Conservation (phyloP, 2,113 vertebrate genomes). For the Phalacrocorax aristotelis region DNA sequence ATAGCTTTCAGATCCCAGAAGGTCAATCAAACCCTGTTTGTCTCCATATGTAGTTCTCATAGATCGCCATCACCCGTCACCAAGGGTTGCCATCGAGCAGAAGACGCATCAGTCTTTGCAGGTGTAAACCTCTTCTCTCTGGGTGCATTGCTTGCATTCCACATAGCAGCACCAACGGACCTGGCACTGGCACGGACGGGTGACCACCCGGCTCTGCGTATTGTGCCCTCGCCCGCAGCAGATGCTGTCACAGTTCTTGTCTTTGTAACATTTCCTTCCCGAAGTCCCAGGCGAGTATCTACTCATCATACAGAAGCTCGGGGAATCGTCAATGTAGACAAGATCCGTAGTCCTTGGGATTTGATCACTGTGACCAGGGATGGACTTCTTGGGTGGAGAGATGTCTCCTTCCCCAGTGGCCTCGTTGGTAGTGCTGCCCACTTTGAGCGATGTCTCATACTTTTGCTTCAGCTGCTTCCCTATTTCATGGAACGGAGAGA, state of each 20-base stretch:
- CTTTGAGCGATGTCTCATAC: constrained; percentile 90
- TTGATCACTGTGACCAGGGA: constrained; percentile 78
- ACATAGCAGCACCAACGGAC: constrained; percentile 99
- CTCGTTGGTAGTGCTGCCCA: constrained; percentile 94
- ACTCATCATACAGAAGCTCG: constrained; percentile 93
- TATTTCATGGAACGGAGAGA: constrained; percentile 95
- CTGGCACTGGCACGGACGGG: constrained; percentile 95
- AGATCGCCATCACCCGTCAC: neutral
- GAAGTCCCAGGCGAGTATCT: constrained; percentile 90
- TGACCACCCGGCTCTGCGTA: constrained; percentile 95
- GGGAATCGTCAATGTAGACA: constrained; percentile 96
- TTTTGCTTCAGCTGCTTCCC: constrained; percentile 95
- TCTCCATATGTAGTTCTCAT: constrained; percentile 43
- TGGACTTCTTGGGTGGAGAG: constrained; percentile 78
- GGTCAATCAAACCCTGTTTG: constrained; percentile 68
- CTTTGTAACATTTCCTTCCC: constrained; percentile 94
- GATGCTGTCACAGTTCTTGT: constrained; percentile 98
- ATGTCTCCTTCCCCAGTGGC: constrained; percentile 93
- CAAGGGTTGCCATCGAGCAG: neutral
- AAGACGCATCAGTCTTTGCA: constrained; percentile 84
- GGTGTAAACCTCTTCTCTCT: constrained; percentile 97
- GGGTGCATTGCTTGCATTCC: constrained; percentile 97
- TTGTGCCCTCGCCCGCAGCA: constrained; percentile 98
- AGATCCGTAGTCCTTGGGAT: constrained; percentile 93
- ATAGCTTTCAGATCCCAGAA: constrained; percentile 54